phyloP scores from a whole-genome alignment of 2,113 vertebrate genomes.

The Tupaia tana region DNA sequence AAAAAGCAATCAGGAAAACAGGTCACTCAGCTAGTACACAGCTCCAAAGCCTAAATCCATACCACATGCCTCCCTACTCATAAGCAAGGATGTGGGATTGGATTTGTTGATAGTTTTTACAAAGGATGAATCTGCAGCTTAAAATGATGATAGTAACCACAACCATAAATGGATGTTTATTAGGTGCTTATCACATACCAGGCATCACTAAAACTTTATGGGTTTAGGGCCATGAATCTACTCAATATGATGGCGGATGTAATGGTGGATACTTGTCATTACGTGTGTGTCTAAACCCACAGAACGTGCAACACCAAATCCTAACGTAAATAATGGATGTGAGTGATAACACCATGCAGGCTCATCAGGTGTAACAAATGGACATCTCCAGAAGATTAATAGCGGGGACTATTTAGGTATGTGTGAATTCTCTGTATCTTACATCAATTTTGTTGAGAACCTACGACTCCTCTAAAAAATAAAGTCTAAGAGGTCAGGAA shows the following conservation, averaged over 20 bases:
- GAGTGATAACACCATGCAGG: neutral
- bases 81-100: neutral
- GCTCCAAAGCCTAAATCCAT: too few species aligned
- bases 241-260: neutral
- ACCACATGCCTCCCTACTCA: too few species aligned
- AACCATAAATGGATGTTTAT: neutral
- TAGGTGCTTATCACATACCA: neutral
- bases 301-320: neutral
- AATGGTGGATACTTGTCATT: neutral
- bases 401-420: too few species aligned
- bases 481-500: too few species aligned
- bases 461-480: neutral
- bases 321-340: neutral
- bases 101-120: neutral
- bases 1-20: too few species aligned
- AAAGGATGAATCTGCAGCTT: constrained; percentile 11
- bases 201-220: neutral
- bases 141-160: constrained; percentile 3
- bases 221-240: neutral
- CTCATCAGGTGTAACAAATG: neutral
- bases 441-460: neutral
- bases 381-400: neutral
- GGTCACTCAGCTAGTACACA: too few species aligned
- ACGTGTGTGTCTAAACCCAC: neutral
- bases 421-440: neutral